A percentile compares a stretch with the other conserved stretches of the same genome.
Evolutionary conservation across 2,113 vertebrate species (phyloP).

Genomic region (Oncorhynchus masou): DNA sequence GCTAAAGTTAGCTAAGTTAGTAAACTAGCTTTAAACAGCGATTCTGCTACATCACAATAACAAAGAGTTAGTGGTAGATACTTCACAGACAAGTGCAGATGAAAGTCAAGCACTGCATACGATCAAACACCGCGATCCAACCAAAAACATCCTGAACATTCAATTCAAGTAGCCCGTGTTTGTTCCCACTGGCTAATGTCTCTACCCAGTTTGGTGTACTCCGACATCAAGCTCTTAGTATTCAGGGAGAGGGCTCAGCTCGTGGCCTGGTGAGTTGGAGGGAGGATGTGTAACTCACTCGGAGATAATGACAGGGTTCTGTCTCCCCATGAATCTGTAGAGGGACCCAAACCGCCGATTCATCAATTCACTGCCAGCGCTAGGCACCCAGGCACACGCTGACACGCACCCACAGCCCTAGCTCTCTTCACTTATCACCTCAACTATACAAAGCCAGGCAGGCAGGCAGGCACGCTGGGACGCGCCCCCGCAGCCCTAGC

Average conservation of each 20-base stretch:
- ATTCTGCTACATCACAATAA: too few relatives aligned
- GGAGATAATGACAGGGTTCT: conserved; percentile 63
- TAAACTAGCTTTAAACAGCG: too few relatives aligned
- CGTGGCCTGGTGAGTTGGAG: background rate
- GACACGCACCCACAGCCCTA: too few relatives aligned
- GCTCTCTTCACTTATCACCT: too few relatives aligned
- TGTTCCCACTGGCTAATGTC: conserved; percentile 15
- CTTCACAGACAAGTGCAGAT: background rate
- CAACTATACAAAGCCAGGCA: too few relatives aligned
- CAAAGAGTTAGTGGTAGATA: too few relatives aligned
- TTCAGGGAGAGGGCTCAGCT: conserved; percentile 27
- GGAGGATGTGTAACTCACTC: conserved; percentile 59
- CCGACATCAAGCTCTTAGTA: conserved; percentile 38
- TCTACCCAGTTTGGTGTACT: background rate
- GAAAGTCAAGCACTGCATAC: conserved; percentile 13
- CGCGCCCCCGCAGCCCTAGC: conserved; percentile 41
- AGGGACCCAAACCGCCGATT: conserved; percentile 38
- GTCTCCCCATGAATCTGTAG: conserved; percentile 35
- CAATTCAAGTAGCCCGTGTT: conserved; percentile 5
- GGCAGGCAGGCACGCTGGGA: conserved; percentile 16
- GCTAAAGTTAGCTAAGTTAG: too few relatives aligned
- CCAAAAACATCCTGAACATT: background rate
- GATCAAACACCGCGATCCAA: background rate
- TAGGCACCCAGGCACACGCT: conserved; percentile 11
- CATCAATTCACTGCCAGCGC: conserved; percentile 51